Conservation (phyloP, 2,888 invertebrate species). For the Bimastos eiseni region DNA sequence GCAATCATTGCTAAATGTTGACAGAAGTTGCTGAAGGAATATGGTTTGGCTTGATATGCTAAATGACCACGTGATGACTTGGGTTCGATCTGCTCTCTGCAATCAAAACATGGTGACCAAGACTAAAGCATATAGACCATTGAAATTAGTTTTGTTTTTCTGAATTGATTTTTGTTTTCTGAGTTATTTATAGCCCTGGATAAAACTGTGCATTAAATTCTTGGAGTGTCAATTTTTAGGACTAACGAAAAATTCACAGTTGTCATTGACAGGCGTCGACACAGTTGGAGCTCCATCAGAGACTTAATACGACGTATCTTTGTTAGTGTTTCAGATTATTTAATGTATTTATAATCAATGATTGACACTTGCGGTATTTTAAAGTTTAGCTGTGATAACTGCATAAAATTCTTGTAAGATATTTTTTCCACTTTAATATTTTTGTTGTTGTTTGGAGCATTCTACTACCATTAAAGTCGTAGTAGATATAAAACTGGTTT, state of each 20-base stretch:
- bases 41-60: too few relatives aligned
- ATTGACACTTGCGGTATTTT: not conserved
- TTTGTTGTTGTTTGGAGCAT: not conserved
- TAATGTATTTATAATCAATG: not conserved
- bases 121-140: not conserved
- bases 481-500: not conserved
- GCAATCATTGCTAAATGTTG: too few relatives aligned
- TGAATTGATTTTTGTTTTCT: not conserved
- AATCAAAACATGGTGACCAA: too few relatives aligned
- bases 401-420: not conserved
- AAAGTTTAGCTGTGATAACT: not conserved
- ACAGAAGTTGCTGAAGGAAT: too few relatives aligned
- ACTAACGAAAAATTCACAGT: not conserved
- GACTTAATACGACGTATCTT: not conserved
- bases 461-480: not conserved
- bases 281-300: not conserved
- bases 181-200: not conserved
- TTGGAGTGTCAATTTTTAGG: not conserved
- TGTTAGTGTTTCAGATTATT: not conserved
- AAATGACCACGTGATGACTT: too few relatives aligned
- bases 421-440: not conserved
- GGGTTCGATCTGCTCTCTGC: too few relatives aligned
- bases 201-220: conserved; percentile 1
- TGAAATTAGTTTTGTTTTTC: not conserved
- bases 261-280: not conserved